A percentile compares a stretch with the other conserved stretches of the same genome.
phyloP scores from a whole-genome alignment of 2,888 invertebrate genomes.

The Shargacucullia verbasci region DNA sequence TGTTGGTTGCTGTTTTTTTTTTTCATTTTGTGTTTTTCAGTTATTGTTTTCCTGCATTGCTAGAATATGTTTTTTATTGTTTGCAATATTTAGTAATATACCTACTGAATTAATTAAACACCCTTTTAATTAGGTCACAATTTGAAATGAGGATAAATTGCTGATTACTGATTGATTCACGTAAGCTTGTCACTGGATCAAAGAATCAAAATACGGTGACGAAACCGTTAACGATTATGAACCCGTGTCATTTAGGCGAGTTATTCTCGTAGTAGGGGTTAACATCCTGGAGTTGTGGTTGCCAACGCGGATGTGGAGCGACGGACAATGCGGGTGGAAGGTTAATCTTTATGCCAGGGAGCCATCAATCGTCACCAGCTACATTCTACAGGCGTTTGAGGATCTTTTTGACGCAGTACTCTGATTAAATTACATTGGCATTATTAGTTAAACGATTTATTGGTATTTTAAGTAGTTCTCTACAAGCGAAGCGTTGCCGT shows the following conservation, averaged over 20 bases:
- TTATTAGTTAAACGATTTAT: slow-evolving; percentile 50
- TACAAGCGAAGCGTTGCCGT: slow-evolving; percentile 1
- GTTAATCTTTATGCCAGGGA: slow-evolving; percentile 40
- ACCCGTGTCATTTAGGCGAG: slow-evolving; percentile 54
- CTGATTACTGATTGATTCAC: neutral
- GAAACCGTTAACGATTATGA: slow-evolving; percentile 33
- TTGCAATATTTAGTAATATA: no score
- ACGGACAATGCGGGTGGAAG: slow-evolving; percentile 58
- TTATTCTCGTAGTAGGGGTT: slow-evolving; percentile 60
- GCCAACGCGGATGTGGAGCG: slow-evolving; percentile 75
- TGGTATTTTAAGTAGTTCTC: slow-evolving; percentile 26
- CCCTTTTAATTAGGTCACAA: neutral
- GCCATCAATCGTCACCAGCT: slow-evolving; percentile 46
- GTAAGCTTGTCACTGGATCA: neutral
- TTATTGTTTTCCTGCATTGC: neutral
- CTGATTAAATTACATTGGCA: slow-evolving; percentile 30
- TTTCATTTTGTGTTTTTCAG: no score
- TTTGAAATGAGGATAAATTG: neutral
- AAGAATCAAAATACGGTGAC: slow-evolving; percentile 15
- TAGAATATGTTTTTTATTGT: neutral
- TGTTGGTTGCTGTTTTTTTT: no score
- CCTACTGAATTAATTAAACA: no score
- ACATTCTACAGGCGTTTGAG: slow-evolving; percentile 47
- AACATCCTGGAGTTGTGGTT: slow-evolving; percentile 57
- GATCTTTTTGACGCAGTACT: slow-evolving; percentile 20